Percentiles rank a stretch among this genome's conserved stretches.
These are phyloP conservation scores for Anoplius nigerrimus DNA, from an alignment of 2,888 invertebrate species.

Conservation along the genomic window DNA sequence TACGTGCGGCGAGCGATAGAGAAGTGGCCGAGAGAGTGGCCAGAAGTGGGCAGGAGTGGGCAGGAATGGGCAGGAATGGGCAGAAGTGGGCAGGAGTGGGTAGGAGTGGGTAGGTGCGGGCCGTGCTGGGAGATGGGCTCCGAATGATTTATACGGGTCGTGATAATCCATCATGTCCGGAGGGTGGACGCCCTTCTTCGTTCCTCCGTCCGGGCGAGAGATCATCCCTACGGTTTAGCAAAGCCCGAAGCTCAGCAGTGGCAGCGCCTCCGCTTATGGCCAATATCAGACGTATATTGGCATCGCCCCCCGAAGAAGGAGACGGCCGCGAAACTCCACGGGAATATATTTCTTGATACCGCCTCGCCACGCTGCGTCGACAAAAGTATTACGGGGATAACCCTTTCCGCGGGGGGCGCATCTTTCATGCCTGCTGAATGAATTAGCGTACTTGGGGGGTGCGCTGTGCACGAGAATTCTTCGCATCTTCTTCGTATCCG, in stretches of 20 bases:
- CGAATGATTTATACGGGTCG: conserved; percentile 53
- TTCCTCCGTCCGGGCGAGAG: conserved; percentile 17
- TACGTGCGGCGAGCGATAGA: too few relatives aligned
- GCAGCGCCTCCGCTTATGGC: conserved; percentile 47
- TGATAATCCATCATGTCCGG: conserved; percentile 46
- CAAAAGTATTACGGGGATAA: conserved; percentile 17
- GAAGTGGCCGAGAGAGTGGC: too few relatives aligned
- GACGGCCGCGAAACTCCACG: conserved; percentile 5
- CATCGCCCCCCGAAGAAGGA: background rate
- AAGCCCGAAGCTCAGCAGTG: conserved; percentile 30
- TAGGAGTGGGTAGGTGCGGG: conserved; percentile 14
- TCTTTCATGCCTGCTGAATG: too few relatives aligned
- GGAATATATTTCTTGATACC: conserved; percentile 2
- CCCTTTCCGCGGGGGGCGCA: background rate
- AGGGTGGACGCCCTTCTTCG: conserved; percentile 37
- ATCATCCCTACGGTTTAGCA: conserved; percentile 50
- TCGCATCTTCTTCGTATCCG: conserved; percentile 15
- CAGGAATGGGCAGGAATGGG: conserved; percentile 28
- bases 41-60: background rate
- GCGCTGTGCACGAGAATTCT: background rate
- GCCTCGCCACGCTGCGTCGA: background rate
- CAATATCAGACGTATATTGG: conserved; percentile 37
- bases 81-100: conserved; percentile 10
- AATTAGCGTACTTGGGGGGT: background rate
- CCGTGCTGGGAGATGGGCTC: conserved; percentile 33